phyloP scores from a whole-genome alignment of 2,797 vertebrate species.

The Arctocebus calabarensis region DNA sequence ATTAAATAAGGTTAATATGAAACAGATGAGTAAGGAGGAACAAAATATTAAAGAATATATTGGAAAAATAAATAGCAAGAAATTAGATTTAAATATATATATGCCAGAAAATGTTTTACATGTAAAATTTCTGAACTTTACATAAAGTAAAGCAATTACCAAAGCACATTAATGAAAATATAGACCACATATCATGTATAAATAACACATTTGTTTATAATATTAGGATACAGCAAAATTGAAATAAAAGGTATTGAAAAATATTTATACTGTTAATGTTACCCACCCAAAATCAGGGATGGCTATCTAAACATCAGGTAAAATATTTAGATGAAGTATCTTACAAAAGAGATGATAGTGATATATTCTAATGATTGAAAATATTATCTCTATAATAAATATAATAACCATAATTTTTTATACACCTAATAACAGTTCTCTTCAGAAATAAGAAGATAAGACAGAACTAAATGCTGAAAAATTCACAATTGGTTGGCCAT shows the following conservation, averaged over 20 bases:
- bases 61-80: too few relatives aligned
- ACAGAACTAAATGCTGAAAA: neutral
- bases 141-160: neutral
- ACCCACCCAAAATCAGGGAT: neutral
- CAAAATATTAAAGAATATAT: too few relatives aligned
- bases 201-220: neutral
- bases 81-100: too few relatives aligned
- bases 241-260: neutral
- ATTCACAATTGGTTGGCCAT: neutral
- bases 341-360: neutral
- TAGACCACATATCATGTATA: neutral
- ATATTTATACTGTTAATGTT: neutral
- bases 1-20: too few relatives aligned
- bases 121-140: neutral
- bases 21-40: too few relatives aligned
- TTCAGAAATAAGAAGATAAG: neutral
- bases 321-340: neutral
- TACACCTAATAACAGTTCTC: neutral
- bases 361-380: neutral
- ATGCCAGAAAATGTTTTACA: too few relatives aligned
- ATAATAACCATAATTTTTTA: neutral
- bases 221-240: neutral
- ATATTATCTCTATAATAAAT: neutral
- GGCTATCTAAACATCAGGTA: neutral
- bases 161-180: neutral